These are phyloP conservation scores for Silurus meridionalis DNA, from an alignment of 2,113 vertebrate species.

Conservation along the genomic window DNA sequence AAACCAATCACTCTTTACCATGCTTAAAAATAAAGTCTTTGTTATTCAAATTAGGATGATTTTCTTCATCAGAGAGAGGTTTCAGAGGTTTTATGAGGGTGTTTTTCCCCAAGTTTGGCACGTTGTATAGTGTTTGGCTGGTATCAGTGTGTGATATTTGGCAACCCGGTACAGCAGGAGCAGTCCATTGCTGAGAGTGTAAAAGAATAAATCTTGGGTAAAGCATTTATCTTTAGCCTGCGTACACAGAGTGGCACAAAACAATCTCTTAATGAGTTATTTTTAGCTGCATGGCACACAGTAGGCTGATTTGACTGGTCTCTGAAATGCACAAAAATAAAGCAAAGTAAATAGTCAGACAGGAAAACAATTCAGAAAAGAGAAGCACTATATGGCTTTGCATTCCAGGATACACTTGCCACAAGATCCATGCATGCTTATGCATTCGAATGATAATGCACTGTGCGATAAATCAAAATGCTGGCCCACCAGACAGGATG, in stretches of 20 bases:
- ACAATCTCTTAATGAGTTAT: slow-evolving; percentile 35
- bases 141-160: neutral
- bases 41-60: neutral
- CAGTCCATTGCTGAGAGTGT: slow-evolving; percentile 13
- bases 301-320: slow-evolving; percentile 19
- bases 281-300: slow-evolving; percentile 21
- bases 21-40: neutral
- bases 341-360: neutral
- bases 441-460: slow-evolving; percentile 54
- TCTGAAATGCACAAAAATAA: slow-evolving; percentile 8
- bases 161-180: neutral
- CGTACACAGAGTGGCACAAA: slow-evolving; percentile 19
- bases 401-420: slow-evolving; percentile 18
- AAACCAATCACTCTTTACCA: neutral
- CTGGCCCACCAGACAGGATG: slow-evolving; percentile 21
- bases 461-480: slow-evolving; percentile 55
- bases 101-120: neutral
- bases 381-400: slow-evolving; percentile 51
- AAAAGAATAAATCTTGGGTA: slow-evolving; percentile 3
- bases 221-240: slow-evolving; percentile 25
- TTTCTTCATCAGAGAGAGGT: neutral
- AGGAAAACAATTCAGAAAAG: slow-evolving; percentile 50
- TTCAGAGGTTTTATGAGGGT: neutral
- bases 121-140: neutral
- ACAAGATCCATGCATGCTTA: slow-evolving; percentile 41